Base-by-base conservation (phyloP, 2,113 vertebrate species). In the Alligator sinensis region DNA sequence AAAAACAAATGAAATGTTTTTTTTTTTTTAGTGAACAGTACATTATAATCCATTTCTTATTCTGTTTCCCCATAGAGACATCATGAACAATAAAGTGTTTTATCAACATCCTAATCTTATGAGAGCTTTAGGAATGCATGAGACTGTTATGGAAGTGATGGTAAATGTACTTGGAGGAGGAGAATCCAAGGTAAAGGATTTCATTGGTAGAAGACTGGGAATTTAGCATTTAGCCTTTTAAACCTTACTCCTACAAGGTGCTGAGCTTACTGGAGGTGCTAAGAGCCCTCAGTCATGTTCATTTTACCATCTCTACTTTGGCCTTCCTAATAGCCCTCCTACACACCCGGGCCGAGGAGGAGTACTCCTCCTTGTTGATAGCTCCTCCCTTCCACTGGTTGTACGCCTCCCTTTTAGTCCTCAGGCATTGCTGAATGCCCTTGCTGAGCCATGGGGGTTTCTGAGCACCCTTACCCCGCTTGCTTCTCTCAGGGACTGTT, bases 121-220 rank as follows among this genome's bases (percentile, higher is more conserved):
- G 99, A 98, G 99, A 94, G 99, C 99, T 2, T 97, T 99, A 83
- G 99, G 99, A 14, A 99, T 99, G 99, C 99, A 99, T 1, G 99
- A 99, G 94, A 99, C 99, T 0, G 99, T 99, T 80, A 99, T 99
- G 99, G 99, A 99, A 95, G 99, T 99, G 91, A 99, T 99, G 99
- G 99, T 99, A 90, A 99, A 99, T 10, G 99, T 99, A 4, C 98
- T 99, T 59, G 98, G 99, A 64, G 99, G 99, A 85, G 99, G 99
- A 89, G 99, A 99, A 93, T 99, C 99, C 54, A 99, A 99, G 99
- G 99, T 99, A 98, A 97, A 88, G 84, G 5, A 66, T 38, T 90
- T 86, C 11, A 63, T 11, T 93, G 6, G 60, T 64, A 77, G 11
- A 90, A 86, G 57, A 62, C 38, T 72, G 24, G 47, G 38, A 25